Conservation (phyloP, 2,113 vertebrate genomes). For the Chrysochloris asiatica region DNA sequence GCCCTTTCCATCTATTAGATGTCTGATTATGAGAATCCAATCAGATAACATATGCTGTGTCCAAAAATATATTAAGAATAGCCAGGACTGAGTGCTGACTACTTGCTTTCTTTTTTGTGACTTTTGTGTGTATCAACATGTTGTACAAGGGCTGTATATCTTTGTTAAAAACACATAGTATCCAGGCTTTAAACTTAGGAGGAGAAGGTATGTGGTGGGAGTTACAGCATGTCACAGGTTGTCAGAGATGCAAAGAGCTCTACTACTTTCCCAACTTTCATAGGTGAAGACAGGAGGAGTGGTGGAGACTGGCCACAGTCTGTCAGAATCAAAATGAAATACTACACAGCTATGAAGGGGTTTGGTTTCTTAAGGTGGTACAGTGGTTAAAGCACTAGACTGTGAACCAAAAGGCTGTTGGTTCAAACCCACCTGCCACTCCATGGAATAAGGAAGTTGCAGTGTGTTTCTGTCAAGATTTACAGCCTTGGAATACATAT, state of each 20-base stretch:
- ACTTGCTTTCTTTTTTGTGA: too few species aligned
- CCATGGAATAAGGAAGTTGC: not conserved
- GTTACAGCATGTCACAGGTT: not conserved
- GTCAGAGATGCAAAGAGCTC: not conserved
- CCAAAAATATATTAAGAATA: not conserved
- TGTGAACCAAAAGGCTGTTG: too few species aligned
- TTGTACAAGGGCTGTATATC: too few species aligned
- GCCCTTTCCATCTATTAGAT: not conserved
- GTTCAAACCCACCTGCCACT: not conserved
- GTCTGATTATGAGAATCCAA: not conserved
- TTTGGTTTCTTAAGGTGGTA: too few species aligned
- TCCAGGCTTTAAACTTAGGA: not conserved
- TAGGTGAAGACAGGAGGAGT: too few species aligned
- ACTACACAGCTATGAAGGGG: too few species aligned
- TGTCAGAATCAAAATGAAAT: too few species aligned
- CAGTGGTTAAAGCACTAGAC: too few species aligned
- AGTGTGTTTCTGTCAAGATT: not conserved
- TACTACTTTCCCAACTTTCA: too few species aligned
- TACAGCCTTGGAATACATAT: not conserved
- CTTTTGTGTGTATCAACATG: not conserved
- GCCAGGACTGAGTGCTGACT: not conserved
- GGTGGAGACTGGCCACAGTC: too few species aligned
- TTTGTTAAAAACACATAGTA: not conserved
- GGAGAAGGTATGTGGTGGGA: not conserved
- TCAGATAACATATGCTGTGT: not conserved